phyloP scores from a whole-genome alignment of 2,797 vertebrate species.

The Hemitrygon akajei region DNA sequence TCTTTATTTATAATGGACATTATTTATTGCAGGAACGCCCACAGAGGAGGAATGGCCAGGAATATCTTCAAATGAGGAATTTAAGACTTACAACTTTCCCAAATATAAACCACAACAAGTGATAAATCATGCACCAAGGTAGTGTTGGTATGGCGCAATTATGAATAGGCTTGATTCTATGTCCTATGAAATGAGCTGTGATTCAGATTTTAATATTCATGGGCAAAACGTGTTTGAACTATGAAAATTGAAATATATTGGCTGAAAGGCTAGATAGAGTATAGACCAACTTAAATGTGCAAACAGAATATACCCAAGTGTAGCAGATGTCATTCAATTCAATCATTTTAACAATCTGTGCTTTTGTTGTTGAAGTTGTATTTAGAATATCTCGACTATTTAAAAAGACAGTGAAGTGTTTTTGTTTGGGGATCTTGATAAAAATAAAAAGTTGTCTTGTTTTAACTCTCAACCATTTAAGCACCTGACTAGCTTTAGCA shows the following conservation, averaged over 20 bases:
- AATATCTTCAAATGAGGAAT: slow-evolving; percentile 88
- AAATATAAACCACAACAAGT: slow-evolving; percentile 91
- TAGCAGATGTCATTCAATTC: background rate
- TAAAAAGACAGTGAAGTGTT: background rate
- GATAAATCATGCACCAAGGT: slow-evolving; percentile 95
- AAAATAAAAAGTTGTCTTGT: no score
- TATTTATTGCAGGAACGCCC: slow-evolving; percentile 70
- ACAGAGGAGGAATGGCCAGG: slow-evolving; percentile 91
- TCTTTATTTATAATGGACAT: background rate
- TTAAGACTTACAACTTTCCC: slow-evolving; percentile 93
- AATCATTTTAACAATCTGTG: no score
- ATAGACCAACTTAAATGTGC: background rate
- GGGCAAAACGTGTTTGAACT: background rate
- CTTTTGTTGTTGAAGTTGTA: background rate
- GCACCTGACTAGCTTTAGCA: background rate
- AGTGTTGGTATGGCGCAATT: slow-evolving; percentile 41
- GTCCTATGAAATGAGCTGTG: background rate
- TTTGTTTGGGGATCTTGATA: background rate
- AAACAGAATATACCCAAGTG: background rate
- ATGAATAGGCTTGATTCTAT: no score
- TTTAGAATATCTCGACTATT: background rate
- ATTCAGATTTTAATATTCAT: background rate
- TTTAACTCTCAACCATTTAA: background rate
- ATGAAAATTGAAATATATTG: background rate
- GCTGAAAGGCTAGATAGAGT: background rate